phyloP scores from a whole-genome alignment of 2,797 vertebrate species.

The Aphelocoma californica region DNA sequence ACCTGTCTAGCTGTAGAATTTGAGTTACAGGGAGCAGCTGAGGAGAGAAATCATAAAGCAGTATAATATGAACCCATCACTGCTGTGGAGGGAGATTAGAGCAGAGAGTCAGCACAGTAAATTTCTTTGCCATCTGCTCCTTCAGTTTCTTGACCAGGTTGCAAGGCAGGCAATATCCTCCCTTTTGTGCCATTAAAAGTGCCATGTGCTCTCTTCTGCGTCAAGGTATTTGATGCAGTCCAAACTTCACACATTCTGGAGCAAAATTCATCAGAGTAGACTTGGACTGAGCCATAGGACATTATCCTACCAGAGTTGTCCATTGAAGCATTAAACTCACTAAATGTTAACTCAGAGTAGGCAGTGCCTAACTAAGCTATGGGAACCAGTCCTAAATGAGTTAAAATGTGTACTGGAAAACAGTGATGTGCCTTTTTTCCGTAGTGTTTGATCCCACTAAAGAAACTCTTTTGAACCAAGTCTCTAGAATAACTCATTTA shows the following conservation, averaged over 20 bases:
- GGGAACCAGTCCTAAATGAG: not conserved
- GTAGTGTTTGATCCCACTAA: not conserved
- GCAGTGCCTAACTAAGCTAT: not conserved
- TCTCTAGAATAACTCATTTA: not conserved
- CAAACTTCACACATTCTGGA: not conserved
- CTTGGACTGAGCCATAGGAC: not conserved
- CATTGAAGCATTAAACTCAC: not conserved
- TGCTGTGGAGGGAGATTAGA: not conserved
- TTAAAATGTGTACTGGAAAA: not conserved
- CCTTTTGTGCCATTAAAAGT: not conserved
- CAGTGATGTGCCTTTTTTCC: not conserved
- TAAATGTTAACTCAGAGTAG: not conserved
- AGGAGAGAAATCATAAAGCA: not conserved
- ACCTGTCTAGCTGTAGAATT: not conserved
- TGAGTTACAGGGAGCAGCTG: not conserved
- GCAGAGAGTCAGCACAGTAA: not conserved
- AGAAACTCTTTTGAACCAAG: not conserved
- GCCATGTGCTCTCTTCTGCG: not conserved
- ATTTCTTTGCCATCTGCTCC: constrained; percentile 19
- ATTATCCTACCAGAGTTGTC: not conserved
- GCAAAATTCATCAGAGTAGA: not conserved
- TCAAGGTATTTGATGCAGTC: not conserved
- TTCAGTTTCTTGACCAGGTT: constrained; percentile 14
- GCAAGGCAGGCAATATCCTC: not conserved
- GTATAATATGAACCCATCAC: not conserved